Conservation (phyloP, 2,888 invertebrate genomes). For the Teleiodes luculella region DNA sequence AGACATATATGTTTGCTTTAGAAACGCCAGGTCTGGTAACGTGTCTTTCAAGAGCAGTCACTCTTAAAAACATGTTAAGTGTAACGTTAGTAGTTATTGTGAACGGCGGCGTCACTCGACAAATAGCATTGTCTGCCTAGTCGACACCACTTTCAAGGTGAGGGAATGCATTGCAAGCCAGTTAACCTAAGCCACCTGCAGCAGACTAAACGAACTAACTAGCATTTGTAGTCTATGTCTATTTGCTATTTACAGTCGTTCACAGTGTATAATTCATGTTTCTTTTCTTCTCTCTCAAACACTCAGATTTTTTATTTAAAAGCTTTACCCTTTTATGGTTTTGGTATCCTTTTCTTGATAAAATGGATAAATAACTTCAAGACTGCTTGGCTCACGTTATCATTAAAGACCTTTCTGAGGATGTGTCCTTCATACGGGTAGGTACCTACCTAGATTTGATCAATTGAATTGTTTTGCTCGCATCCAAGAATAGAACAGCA, state of each 20-base stretch:
- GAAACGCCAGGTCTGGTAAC: conserved; percentile 26
- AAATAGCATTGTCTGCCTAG: conserved; percentile 29
- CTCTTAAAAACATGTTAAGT: conserved; percentile 35
- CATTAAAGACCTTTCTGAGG: too few relatives aligned
- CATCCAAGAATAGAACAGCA: conserved; percentile 3
- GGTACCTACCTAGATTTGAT: background rate
- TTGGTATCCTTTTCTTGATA: too few relatives aligned
- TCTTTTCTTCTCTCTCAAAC: too few relatives aligned
- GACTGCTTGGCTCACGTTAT: too few relatives aligned
- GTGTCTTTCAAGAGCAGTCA: conserved; percentile 35
- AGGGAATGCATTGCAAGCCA: conserved; percentile 25
- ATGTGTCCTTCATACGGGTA: background rate
- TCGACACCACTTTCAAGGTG: conserved; percentile 23
- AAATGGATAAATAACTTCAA: too few relatives aligned
- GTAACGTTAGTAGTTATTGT: conserved; percentile 29
- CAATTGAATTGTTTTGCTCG: background rate
- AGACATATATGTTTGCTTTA: conserved; percentile 12
- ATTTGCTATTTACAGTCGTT: too few relatives aligned
- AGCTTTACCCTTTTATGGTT: background rate
- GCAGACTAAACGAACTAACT: background rate
- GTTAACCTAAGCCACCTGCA: conserved; percentile 12
- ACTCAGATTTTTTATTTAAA: too few relatives aligned
- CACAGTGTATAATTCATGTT: too few relatives aligned
- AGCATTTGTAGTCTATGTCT: background rate
- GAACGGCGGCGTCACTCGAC: conserved; percentile 23